Conservation (phyloP, 2,113 vertebrate genomes). For the Puma concolor region DNA sequence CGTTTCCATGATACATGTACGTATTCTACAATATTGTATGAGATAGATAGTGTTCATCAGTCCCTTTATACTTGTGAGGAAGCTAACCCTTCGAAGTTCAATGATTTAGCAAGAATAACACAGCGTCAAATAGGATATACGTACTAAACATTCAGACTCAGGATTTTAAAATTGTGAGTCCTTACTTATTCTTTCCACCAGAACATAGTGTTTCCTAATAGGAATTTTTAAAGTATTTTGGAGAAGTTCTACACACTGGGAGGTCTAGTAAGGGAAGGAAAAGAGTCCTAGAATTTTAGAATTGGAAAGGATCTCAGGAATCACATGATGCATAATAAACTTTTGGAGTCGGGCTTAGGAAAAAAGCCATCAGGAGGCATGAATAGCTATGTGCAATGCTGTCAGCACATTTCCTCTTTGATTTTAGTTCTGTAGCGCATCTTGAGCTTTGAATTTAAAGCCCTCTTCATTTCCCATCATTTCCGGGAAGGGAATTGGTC, state of each 20-base stretch:
- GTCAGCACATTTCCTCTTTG: neutral
- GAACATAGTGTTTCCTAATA: neutral
- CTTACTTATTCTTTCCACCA: neutral
- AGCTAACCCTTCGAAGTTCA: neutral
- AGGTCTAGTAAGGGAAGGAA: constrained; percentile 1
- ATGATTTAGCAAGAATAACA: neutral
- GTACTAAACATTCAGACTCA: neutral
- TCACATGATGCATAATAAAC: constrained; percentile 7
- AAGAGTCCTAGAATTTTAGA: neutral
- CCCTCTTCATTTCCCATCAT: neutral
- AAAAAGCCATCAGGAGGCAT: constrained; percentile 43
- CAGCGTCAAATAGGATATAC: neutral
- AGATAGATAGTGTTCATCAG: neutral
- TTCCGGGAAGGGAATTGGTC: neutral
- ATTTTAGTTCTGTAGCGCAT: neutral
- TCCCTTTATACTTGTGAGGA: neutral
- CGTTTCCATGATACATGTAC: neutral
- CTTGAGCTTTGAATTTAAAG: constrained; percentile 32
- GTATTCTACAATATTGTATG: neutral
- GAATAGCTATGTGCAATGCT: neutral
- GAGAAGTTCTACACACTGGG: constrained; percentile 4
- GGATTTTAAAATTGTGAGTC: neutral
- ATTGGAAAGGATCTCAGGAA: neutral
- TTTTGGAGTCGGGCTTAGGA: constrained; percentile 51
- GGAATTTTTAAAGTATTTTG: constrained; percentile 22